A percentile compares a stretch with the other conserved stretches of the same genome.
These are phyloP conservation scores for Amniataba percoides DNA, from an alignment of 2,797 vertebrate species.

Conservation along the genomic window DNA sequence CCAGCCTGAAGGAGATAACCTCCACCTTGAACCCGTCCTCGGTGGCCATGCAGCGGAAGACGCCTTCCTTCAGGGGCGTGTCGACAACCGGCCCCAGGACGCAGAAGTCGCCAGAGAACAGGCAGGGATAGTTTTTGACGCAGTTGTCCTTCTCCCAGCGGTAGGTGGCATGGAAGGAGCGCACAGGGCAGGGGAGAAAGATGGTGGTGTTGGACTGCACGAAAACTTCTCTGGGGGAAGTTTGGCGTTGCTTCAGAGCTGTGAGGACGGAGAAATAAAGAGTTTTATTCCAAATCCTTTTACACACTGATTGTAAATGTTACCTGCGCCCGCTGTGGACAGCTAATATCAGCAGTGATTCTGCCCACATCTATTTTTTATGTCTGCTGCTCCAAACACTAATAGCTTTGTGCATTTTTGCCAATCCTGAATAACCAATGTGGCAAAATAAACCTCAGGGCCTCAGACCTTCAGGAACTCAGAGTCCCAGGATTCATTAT, in stretches of 20 bases:
- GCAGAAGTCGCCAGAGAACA: slow-evolving; percentile 87
- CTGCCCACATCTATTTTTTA: background rate
- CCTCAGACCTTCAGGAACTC: background rate
- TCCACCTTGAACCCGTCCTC: slow-evolving; percentile 88
- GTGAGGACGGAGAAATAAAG: slow-evolving; percentile 10
- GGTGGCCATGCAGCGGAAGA: slow-evolving; percentile 88
- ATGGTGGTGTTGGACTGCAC: slow-evolving; percentile 83
- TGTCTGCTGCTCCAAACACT: background rate
- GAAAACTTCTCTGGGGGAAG: slow-evolving; percentile 82
- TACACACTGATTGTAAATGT: background rate
- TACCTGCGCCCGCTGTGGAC: background rate
- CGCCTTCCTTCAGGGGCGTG: slow-evolving; percentile 84
- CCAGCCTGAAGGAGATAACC: slow-evolving; percentile 86
- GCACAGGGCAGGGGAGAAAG: slow-evolving; percentile 87
- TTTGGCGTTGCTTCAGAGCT: slow-evolving; percentile 82
- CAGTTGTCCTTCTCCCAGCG: slow-evolving; percentile 89
- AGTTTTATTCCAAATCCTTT: background rate
- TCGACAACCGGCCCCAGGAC: slow-evolving; percentile 82
- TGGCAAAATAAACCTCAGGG: background rate
- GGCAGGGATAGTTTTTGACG: slow-evolving; percentile 84
- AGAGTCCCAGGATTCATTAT: background rate
- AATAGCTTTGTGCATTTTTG: background rate
- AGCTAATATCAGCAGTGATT: background rate
- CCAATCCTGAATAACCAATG: background rate
- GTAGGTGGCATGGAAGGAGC: slow-evolving; percentile 88